These are phyloP conservation scores for Platycheirus albimanus DNA, from an alignment of 2,888 invertebrate species.

Conservation along the genomic window DNA sequence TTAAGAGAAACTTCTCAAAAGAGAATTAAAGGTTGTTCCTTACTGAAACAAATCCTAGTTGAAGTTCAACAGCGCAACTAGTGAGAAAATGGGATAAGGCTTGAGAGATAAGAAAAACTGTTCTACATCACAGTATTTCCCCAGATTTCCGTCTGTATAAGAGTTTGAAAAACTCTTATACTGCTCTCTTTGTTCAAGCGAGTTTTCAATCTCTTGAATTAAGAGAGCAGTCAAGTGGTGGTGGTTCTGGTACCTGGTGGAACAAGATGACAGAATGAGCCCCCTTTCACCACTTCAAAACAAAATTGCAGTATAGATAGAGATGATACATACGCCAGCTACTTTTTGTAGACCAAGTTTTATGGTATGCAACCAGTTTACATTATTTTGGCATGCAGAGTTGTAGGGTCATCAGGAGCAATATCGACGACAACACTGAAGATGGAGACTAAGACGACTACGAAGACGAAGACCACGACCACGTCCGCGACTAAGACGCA, in stretches of 20 bases:
- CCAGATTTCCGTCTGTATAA: constrained; percentile 49
- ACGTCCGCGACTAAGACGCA: too few relatives aligned
- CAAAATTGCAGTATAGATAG: constrained; percentile 6
- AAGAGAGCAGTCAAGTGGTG: background rate
- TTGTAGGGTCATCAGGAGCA: constrained; percentile 56
- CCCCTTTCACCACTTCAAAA: background rate
- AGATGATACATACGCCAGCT: constrained; percentile 11
- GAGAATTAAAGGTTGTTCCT: background rate
- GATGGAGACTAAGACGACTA: constrained; percentile 15
- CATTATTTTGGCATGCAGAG: constrained; percentile 52
- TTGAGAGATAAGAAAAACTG: constrained; percentile 48
- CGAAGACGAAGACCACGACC: too few relatives aligned
- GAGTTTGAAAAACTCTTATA: constrained; percentile 57
- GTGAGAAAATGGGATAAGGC: constrained; percentile 11
- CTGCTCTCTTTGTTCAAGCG: background rate
- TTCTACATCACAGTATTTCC: constrained; percentile 41
- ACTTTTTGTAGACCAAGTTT: constrained; percentile 49
- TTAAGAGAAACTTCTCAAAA: background rate
- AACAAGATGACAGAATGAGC: background rate
- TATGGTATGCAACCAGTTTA: constrained; percentile 70
- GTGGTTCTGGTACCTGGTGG: too few relatives aligned
- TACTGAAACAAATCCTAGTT: background rate
- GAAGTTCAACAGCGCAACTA: constrained; percentile 44
- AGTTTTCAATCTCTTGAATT: background rate
- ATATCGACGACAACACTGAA: constrained; percentile 13